Conservation (phyloP, 2,797 vertebrate species). For the Gallinago nigripennis region DNA sequence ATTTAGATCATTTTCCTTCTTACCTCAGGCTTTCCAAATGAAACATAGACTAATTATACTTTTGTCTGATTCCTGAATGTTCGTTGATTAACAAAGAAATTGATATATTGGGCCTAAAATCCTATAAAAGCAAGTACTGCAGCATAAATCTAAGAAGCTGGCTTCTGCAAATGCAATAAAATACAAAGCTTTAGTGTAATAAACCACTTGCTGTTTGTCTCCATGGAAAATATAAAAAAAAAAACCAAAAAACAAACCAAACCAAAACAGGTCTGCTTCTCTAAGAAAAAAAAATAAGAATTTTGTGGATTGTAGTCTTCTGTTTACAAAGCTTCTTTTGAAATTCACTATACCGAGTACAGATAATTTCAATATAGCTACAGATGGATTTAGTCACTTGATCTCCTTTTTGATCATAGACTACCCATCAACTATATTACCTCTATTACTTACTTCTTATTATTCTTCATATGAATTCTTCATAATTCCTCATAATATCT, state of each 20-base stretch:
- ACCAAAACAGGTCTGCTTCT: background rate
- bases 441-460: background rate
- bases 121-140: background rate
- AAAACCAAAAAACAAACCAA: background rate
- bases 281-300: background rate
- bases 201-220: background rate
- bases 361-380: background rate
- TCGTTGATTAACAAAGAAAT: background rate
- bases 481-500: background rate
- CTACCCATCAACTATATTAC: background rate
- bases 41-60: background rate
- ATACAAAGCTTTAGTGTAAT: background rate
- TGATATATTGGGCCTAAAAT: background rate
- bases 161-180: background rate
- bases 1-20: background rate
- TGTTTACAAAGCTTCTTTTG: background rate
- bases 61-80: background rate
- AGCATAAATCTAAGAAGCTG: background rate
- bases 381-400: background rate
- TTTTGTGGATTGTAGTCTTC: background rate
- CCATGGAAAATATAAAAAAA: background rate
- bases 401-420: background rate
- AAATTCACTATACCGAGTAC: background rate
- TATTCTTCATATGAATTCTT: background rate
- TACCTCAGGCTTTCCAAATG: conserved; percentile 1